These are phyloP conservation scores for Phaenicophaeus curvirostris DNA, from an alignment of 2,797 vertebrate species.

Conservation along the genomic window DNA sequence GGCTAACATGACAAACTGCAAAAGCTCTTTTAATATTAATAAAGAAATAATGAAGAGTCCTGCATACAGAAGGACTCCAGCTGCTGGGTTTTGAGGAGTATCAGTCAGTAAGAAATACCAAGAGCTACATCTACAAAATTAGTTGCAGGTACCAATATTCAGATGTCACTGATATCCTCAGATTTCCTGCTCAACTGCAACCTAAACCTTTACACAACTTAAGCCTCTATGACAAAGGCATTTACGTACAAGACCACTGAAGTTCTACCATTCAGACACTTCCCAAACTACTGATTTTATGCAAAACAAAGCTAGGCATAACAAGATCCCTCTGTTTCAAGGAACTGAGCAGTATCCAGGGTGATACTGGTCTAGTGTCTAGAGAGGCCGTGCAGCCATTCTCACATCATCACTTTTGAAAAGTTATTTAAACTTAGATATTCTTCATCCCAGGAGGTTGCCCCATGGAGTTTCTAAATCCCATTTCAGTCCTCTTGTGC, in stretches of 20 bases:
- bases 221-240: neutral
- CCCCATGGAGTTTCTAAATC: too few relatives aligned
- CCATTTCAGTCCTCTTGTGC: neutral
- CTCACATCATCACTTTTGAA: neutral
- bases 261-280: neutral
- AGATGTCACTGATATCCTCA: neutral
- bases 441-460: neutral
- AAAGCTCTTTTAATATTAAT: neutral
- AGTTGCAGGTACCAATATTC: neutral
- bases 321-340: neutral
- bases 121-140: constrained; percentile 2
- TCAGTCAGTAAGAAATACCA: neutral
- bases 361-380: neutral
- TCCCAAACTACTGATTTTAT: neutral
- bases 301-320: neutral
- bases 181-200: neutral
- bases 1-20: neutral
- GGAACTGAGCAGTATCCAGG: neutral
- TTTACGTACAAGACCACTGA: neutral
- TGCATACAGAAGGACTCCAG: neutral
- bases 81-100: neutral
- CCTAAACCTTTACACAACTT: neutral
- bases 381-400: neutral
- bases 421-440: neutral
- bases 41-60: neutral